Base-by-base conservation (phyloP, 23 tunicate species). In the Trididemnum clinides region DNA sequence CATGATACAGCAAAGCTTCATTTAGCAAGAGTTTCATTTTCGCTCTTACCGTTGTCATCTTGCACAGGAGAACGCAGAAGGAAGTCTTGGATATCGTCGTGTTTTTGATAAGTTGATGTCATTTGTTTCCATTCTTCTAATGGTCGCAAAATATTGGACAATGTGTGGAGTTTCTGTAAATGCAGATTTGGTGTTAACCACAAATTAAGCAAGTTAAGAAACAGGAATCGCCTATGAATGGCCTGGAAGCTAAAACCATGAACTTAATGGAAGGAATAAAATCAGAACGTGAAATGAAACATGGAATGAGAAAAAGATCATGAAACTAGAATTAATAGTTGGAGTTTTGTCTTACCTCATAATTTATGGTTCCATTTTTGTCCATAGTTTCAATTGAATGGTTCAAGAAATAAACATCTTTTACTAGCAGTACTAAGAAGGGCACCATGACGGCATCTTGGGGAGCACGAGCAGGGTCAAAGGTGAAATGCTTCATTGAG, bases 351-450 rank as follows among this genome's bases (percentile, higher is more conserved):
- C 66, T 59, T 3, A 94, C 98, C 98, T 94, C 94, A 25, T 85
- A 89, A 82, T 94, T 94, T 4, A 94, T 89, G 28, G 81, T 87
- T 28, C 98, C 98, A 51, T 89, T 85, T 51, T 78, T 33, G 15
- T 94, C 80, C 7, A 85, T 78, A 2, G 98, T 94, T 25, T 89
- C 87, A 6, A 95, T 89, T 33, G 90, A 39, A 72, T 94, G 94
- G 84, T 94, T 94, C 27, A 94, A 66, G 51, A 89, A 89, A 50
- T 94, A 94, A 74, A 94, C 98, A 50, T 94, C 98, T 82, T 94
- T 94, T 19, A 94, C 91, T 85, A 94, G 65, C 50, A 94, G 80
- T 32, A 86, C 89, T 1, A 94, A 50, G 51, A 94, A 94, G 4
- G 98, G 98, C 28, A 94, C 98, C 59, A 94, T 76, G 12, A 85